Evolutionary conservation across 2,888 invertebrate genomes (phyloP).

Genomic region (Cosmia trapezina): DNA sequence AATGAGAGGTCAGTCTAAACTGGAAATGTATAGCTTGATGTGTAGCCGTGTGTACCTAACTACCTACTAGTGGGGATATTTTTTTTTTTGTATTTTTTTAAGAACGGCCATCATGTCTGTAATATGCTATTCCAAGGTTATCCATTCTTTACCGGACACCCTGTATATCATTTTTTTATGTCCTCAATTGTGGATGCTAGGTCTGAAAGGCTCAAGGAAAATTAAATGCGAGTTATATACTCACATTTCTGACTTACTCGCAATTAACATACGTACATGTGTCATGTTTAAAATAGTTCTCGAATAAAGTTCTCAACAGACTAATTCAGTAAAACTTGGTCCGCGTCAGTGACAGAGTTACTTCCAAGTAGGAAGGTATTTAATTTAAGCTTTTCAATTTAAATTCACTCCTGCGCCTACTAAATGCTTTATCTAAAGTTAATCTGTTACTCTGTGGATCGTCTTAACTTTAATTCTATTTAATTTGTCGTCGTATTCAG

Average conservation of each 20-base stretch:
- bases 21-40: too few relatives aligned
- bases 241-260: not conserved
- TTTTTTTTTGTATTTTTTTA: too few relatives aligned
- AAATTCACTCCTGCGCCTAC: slow-evolving; percentile 13
- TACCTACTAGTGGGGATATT: too few relatives aligned
- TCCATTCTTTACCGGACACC: too few relatives aligned
- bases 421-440: slow-evolving; percentile 19
- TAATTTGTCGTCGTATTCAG: not conserved
- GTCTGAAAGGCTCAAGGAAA: too few relatives aligned
- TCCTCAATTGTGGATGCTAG: too few relatives aligned
- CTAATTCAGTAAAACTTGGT: not conserved
- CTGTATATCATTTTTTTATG: too few relatives aligned
- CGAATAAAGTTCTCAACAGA: not conserved
- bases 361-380: not conserved
- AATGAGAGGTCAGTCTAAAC: too few relatives aligned
- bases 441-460: not conserved
- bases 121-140: too few relatives aligned
- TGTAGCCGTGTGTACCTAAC: too few relatives aligned
- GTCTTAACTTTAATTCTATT: slow-evolving; percentile 3
- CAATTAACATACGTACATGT: not conserved
- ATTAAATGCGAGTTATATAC: too few relatives aligned
- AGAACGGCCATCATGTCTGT: too few relatives aligned
- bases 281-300: slow-evolving; percentile 18
- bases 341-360: not conserved
- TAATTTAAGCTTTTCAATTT: slow-evolving; percentile 20